Evolutionary conservation across 2,797 vertebrate species (phyloP), one percentile per base, ranked within the genome.

Genomic region (Onychomys leucogaster): DNA sequence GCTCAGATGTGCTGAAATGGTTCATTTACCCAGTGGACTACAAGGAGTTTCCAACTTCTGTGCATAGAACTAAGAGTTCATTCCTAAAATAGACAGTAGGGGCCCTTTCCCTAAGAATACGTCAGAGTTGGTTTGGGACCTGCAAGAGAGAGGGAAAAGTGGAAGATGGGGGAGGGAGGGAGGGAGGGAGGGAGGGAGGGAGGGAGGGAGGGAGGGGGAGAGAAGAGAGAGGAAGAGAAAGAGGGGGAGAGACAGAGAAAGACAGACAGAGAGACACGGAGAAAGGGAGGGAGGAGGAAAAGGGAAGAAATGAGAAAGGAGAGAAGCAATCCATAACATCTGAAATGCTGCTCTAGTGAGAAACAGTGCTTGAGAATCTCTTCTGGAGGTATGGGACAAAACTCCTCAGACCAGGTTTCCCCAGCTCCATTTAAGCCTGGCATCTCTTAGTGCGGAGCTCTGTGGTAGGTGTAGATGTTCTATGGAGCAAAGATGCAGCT

Each of bases 301-400:
- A 14, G 21, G 71, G 10, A 25, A n/a, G 34, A 73, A 10, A 12
- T 21, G 9, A 55, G 32, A 78, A 49, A 49, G 37, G 37, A 9
- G 8, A 71, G 25, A 90, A 80, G 41, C 23, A 23, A 94, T 46
- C n/a, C 77, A 49, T 55, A 52, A 55, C 14, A 55, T 23, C 14
- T 73, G 43, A 92, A 78, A 82, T 80, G 59, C 37, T 75, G 0
- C 67, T 77, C 76, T 94, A 11, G 7, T 23, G 29, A 61, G 23
- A 69, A 94, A 63, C 14, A 94, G 13, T 69, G 91, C 23, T 81
- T 73, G 29, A 81, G 63, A 96, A 11, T 73, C 93, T 67, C 17
- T 29, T 37, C 1, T 57, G 81, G 84, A n/a, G 19, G 71, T 75
- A 29, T 7, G 4, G 17, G 32, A 1, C 21, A 89, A 29, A 55